phyloP scores from a whole-genome alignment of 2,797 vertebrate species.

The Luscinia megarhynchos region DNA sequence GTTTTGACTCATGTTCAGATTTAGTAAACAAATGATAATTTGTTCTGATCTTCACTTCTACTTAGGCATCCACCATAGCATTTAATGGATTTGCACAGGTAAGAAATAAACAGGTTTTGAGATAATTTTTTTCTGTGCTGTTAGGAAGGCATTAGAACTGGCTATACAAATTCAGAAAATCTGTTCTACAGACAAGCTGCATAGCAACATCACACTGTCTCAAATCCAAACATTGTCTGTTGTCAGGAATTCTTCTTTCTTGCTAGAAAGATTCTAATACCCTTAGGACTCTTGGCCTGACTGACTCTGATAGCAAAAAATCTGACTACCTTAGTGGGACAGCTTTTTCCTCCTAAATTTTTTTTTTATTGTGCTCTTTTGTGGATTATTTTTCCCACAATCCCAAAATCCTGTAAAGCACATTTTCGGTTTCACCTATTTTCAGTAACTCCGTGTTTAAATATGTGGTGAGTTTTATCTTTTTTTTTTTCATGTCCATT shows the following conservation, averaged over 20 bases:
- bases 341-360: background rate
- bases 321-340: background rate
- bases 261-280: background rate
- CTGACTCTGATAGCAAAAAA: background rate
- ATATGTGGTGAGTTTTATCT: background rate
- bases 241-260: background rate
- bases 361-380: background rate
- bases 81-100: conserved; percentile 92
- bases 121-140: background rate
- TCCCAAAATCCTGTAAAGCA: background rate
- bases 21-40: conserved; percentile 60
- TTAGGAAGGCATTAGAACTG: background rate
- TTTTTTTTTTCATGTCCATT: background rate
- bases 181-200: background rate
- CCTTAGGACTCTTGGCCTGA: background rate
- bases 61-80: conserved; percentile 82
- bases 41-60: conserved; percentile 78
- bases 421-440: background rate
- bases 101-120: conserved; percentile 56
- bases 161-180: background rate
- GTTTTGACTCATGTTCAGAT: background rate
- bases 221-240: background rate
- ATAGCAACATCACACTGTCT: background rate
- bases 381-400: background rate
- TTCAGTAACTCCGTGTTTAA: background rate